These are phyloP conservation scores for Cydia fagiglandana DNA, from an alignment of 1,140 invertebrate species.

Conservation along the genomic window DNA sequence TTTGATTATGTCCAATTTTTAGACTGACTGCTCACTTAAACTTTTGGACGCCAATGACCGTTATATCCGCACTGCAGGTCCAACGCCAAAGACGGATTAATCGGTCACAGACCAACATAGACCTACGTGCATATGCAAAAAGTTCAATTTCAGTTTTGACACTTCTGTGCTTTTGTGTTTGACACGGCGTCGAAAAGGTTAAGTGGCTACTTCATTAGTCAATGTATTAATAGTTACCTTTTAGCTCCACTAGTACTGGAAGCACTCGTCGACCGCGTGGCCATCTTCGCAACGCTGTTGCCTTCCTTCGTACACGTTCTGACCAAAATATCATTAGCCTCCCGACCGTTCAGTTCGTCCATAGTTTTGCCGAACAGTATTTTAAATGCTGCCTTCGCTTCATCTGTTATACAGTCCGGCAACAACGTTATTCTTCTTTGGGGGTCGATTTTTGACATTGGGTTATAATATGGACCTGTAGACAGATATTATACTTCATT, in stretches of 20 bases:
- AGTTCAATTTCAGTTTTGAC: too few relatives aligned
- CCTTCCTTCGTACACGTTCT: slow-evolving; percentile 84
- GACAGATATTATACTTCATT: slow-evolving; percentile 41
- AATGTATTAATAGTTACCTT: slow-evolving; percentile 44
- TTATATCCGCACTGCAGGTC: too few relatives aligned
- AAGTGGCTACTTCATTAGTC: too few relatives aligned
- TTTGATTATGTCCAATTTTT: too few relatives aligned
- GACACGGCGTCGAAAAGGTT: too few relatives aligned
- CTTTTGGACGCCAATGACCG: too few relatives aligned
- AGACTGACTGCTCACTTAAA: too few relatives aligned
- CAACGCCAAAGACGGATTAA: too few relatives aligned
- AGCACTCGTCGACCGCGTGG: slow-evolving; percentile 67
- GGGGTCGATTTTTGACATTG: slow-evolving; percentile 81
- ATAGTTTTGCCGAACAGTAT: slow-evolving; percentile 83
- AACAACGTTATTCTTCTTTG: slow-evolving; percentile 89
- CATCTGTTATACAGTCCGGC: slow-evolving; percentile 84
- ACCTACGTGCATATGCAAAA: too few relatives aligned
- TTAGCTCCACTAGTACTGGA: slow-evolving; percentile 58
- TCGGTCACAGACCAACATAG: too few relatives aligned
- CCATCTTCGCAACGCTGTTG: slow-evolving; percentile 67
- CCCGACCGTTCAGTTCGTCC: slow-evolving; percentile 85
- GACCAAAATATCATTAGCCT: slow-evolving; percentile 90
- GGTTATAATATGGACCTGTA: slow-evolving; percentile 79
- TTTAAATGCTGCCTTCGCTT: slow-evolving; percentile 83
- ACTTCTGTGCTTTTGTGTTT: too few relatives aligned